Base-by-base conservation (phyloP, 1,140 invertebrate species). In the Pogonomyrmex californicus region DNA sequence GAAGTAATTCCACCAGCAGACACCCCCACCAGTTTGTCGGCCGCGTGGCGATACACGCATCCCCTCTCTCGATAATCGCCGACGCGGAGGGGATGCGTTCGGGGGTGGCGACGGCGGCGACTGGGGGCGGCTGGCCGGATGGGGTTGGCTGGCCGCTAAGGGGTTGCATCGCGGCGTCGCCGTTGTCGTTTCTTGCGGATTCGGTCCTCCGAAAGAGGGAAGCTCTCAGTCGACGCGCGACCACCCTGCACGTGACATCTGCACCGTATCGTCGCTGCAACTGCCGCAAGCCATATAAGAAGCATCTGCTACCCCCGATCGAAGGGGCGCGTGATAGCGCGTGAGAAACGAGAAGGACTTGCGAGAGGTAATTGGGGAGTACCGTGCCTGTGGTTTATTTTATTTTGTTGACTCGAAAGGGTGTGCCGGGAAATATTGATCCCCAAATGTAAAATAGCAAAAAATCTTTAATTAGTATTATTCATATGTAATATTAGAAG, bases 161-260 rank as follows among this genome's bases (percentile, higher is more conserved):
- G 88, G 90, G 89, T 91, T 91, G 90, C 87, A 87, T 89, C 76
- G 83, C 83, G 87, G 79, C 89, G 90, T 75, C 89, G 90, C 89
- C 90, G 90, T 86, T 81, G 83, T 76, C 90, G 90, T 91, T 83
- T 44, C 90, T 51, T 78, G 66, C 78, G 83, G 86, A 88, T 88
- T 91, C 86, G 83, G 79, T 87, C 47, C 49, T 14, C 30, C 70
- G 76, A 56, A 60, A 73, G 87, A 91, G 88, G 87, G 83, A 85
- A 88, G 91, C 86, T 83, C 86, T 92, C 92, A 93, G 92, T 93
- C 90, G 92, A 91, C 88, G 92, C 91, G 92, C 92, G 91, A 78
- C 87, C 66, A 81, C 79, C 79, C 60, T 71, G 41, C 58, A 88
- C 70, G 73, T 68, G 66, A 76, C 70, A 56, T 9, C 68, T 75